phyloP scores from a whole-genome alignment of 2,888 invertebrate genomes.

The Chrysopilus asiliformis region DNA sequence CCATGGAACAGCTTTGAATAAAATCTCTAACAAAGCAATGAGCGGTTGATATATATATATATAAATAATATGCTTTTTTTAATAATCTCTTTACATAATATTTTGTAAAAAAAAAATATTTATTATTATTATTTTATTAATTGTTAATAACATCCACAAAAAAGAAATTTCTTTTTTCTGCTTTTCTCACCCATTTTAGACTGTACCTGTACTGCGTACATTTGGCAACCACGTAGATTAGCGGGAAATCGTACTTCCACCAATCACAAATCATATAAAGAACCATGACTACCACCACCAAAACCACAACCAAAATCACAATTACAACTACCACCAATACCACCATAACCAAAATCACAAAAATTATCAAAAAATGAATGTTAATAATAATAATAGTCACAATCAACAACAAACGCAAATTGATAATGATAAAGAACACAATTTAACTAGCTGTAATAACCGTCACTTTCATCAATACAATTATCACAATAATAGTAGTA shows the following conservation, averaged over 20 bases:
- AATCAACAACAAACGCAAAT: constrained; percentile 14
- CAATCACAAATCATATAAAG: constrained; percentile 15
- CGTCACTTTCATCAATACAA: constrained; percentile 22
- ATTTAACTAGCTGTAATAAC: too few species aligned
- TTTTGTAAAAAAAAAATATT: too few species aligned
- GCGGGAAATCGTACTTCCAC: constrained; percentile 32
- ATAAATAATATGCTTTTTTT: too few species aligned
- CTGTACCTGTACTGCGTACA: constrained; percentile 37
- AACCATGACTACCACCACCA: constrained; percentile 18
- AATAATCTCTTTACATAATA: too few species aligned
- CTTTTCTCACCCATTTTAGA: constrained; percentile 24
- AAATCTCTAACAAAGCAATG: too few species aligned
- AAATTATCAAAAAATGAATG: constrained; percentile 15
- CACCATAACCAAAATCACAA: constrained; percentile 17
- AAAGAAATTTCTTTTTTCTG: constrained; percentile 17
- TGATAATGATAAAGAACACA: constrained; percentile 19
- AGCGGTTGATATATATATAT: too few species aligned
- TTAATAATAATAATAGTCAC: constrained; percentile 15
- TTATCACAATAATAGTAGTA: constrained; percentile 10
- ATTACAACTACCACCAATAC: too few species aligned
- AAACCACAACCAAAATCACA: too few species aligned
- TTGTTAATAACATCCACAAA: constrained; percentile 7
- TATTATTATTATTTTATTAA: constrained; percentile 1
- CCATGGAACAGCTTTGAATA: too few species aligned
- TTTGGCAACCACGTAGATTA: constrained; percentile 38